Evolutionary conservation across 2,888 invertebrate genomes (phyloP).

Genomic region (Anoncus sp.): DNA sequence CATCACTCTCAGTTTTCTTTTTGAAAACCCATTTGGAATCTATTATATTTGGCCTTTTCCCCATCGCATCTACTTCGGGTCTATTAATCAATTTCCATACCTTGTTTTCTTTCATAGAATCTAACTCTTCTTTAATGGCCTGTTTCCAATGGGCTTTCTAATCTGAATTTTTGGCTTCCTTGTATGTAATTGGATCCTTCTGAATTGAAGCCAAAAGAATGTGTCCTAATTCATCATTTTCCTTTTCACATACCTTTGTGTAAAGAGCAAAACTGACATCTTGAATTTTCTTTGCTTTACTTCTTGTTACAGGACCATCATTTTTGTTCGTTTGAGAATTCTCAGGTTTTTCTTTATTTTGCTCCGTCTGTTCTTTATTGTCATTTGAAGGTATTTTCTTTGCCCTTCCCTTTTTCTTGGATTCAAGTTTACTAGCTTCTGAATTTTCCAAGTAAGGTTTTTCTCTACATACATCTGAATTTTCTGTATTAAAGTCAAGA

Average conservation of each 20-base stretch:
- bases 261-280: constrained; percentile 45
- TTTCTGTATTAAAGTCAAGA: constrained; percentile 12
- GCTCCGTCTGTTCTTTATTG: no score
- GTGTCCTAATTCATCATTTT: constrained; percentile 48
- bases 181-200: constrained; percentile 53
- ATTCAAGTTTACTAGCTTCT: constrained; percentile 22
- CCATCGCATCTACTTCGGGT: constrained; percentile 36
- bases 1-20: constrained; percentile 52
- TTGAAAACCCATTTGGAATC: constrained; percentile 65
- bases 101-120: constrained; percentile 63
- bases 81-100: constrained; percentile 58
- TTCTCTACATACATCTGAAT: no score
- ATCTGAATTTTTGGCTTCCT: constrained; percentile 57
- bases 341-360: no score
- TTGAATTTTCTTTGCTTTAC: constrained; percentile 42
- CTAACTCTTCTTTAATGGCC: constrained; percentile 60
- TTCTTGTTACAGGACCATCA: constrained; percentile 39
- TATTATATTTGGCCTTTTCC: constrained; percentile 41
- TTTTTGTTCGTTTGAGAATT: not conserved
- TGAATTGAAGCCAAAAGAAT: constrained; percentile 47
- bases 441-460: not conserved
- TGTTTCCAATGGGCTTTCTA: constrained; percentile 50
- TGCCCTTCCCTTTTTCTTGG: constrained; percentile 60
- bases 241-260: constrained; percentile 13
- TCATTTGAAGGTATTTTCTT: constrained; percentile 44